These are phyloP conservation scores for Urocolius indicus DNA, from an alignment of 2,113 vertebrate species.

Conservation along the genomic window DNA sequence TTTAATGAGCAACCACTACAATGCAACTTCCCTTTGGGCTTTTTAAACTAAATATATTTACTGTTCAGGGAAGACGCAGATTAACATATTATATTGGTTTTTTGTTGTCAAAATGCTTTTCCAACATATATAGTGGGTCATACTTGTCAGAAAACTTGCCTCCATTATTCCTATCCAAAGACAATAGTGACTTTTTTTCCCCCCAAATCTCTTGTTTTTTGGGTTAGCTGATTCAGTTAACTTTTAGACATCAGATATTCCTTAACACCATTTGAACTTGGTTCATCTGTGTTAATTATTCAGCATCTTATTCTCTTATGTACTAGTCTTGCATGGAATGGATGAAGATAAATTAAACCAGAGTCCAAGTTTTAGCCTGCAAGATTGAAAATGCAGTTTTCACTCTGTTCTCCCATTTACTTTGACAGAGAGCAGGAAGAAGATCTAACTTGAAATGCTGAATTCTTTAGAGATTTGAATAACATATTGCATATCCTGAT, in stretches of 20 bases:
- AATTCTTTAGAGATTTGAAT: not conserved
- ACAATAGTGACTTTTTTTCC: not conserved
- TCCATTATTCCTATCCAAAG: not conserved
- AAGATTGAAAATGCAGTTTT: too few species aligned
- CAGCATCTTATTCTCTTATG: not conserved
- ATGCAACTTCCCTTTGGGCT: not conserved
- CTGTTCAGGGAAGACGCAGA: not conserved
- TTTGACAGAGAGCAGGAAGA: too few species aligned
- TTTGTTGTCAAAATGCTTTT: not conserved
- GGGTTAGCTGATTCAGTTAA: not conserved
- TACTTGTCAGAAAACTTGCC: not conserved
- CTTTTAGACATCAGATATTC: not conserved
- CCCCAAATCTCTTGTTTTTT: not conserved
- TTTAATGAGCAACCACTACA: not conserved
- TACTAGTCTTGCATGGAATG: too few species aligned
- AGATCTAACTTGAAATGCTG: not conserved
- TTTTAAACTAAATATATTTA: not conserved
- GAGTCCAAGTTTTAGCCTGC: too few species aligned
- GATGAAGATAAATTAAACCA: too few species aligned
- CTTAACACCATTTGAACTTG: not conserved
- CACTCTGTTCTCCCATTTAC: too few species aligned
- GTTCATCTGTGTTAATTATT: not conserved
- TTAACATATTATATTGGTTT: not conserved
- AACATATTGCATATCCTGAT: not conserved
- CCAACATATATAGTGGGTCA: not conserved